Percentiles rank a stretch among this genome's conserved stretches.
These are phyloP conservation scores for Pungitius pungitius DNA, from an alignment of 2,113 vertebrate genomes.

Conservation along the genomic window DNA sequence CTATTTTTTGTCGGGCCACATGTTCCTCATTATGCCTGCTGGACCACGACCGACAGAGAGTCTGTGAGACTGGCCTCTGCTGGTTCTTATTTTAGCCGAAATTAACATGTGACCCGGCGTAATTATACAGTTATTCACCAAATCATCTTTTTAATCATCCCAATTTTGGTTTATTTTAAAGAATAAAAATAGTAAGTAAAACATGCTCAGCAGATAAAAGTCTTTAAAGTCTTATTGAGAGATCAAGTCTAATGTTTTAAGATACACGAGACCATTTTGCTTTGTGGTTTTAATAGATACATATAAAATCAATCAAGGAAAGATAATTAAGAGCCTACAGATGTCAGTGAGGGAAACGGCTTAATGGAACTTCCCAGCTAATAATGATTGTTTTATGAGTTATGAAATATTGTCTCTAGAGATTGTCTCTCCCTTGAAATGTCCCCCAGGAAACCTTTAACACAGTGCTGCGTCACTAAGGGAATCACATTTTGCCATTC, in stretches of 20 bases:
- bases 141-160: background rate
- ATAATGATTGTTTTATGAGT: slow-evolving; percentile 13
- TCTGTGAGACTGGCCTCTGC: slow-evolving; percentile 38
- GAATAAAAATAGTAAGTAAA: no score
- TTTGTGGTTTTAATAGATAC: background rate
- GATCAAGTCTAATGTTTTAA: no score
- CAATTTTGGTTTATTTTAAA: background rate
- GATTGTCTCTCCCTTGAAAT: slow-evolving; percentile 9
- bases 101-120: slow-evolving; percentile 22
- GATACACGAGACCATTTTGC: background rate
- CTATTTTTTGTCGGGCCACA: slow-evolving; percentile 27
- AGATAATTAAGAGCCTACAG: background rate
- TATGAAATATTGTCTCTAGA: background rate
- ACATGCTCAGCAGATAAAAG: no score
- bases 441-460: background rate
- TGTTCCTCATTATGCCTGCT: slow-evolving; percentile 53
- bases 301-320: background rate
- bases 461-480: background rate
- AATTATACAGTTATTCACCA: slow-evolving; percentile 7
- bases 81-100: slow-evolving; percentile 14
- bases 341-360: background rate
- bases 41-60: slow-evolving; percentile 33
- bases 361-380: slow-evolving; percentile 5
- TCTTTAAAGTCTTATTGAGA: no score
- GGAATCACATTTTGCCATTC: slow-evolving; percentile 30